Base-by-base conservation (phyloP, 2,113 vertebrate species). In the Sapayoa aenigma region DNA sequence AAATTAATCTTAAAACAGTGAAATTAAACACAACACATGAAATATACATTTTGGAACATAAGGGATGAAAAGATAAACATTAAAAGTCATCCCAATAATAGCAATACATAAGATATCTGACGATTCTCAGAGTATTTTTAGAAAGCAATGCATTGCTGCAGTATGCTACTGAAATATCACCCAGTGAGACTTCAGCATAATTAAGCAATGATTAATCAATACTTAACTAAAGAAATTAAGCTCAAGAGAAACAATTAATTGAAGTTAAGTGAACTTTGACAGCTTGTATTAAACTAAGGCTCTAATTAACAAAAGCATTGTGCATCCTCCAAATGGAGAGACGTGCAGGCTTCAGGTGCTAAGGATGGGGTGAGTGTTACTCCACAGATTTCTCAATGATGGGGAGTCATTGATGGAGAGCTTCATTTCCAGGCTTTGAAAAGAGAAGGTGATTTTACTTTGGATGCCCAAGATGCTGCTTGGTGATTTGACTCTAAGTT, bases 141-240 rank as follows among this genome's bases (percentile, higher is more conserved):
- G 95, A 95, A 95, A 94, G 87, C 33, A 53, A 82, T 44, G 56
- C 65, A 73, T 81, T 91, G 72, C 67, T 89, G 84, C 13, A 15
- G 84, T 68, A 63, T 79, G 66, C 8, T 9, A 82, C 85, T 95
- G 90, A 96, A 97, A 97, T 95, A 97, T 96, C 90, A 96, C 84
- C 83, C 73, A 81, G 84, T 53, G 89, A 94, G 89, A 94, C 90
- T 95, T 69, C 58, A 87, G 91, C 94, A 95, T 95, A 96, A 95
- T 97, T 97, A 95, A 90, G 90, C 89, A 94, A 95, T 91, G 94
- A 95, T 97, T 96, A 97, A 97, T 97, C 95, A 97, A 97, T 97
- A 97, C 88, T 97, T 95, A 96, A 92, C 94, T 92, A 91, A 97
- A 96, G 96, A 96, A 95, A 97, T 97, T 96, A 96, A 95, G 95